Percentiles rank a stretch among this genome's conserved stretches.
Conservation (phyloP, 2,888 invertebrate genomes). For the Phengaris alcon region DNA sequence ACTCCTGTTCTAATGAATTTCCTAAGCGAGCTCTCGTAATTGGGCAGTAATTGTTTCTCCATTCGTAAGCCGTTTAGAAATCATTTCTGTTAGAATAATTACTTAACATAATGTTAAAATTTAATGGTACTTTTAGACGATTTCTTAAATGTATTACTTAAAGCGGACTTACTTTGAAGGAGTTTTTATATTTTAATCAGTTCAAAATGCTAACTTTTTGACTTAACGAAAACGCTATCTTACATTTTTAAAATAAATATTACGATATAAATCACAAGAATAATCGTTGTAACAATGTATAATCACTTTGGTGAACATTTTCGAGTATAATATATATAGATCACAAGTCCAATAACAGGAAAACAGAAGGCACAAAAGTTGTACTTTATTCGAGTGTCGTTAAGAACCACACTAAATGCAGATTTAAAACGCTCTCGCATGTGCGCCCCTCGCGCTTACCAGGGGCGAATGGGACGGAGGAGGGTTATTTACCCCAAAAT, state of each 20-base stretch:
- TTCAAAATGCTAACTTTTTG: neutral
- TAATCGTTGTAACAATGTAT: neutral
- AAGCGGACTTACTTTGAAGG: neutral
- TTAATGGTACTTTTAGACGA: neutral
- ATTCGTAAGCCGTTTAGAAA: neutral
- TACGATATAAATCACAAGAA: no score
- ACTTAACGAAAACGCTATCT: no score
- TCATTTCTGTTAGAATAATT: neutral
- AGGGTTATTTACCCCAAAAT: constrained; percentile 17
- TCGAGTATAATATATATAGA: neutral
- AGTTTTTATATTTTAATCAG: neutral
- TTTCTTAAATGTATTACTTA: neutral
- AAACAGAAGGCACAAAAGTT: neutral
- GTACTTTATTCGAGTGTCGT: constrained; percentile 13
- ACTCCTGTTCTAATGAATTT: constrained; percentile 9
- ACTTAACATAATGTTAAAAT: neutral
- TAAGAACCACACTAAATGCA: constrained; percentile 18
- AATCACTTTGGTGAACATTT: neutral
- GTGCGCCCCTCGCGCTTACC: neutral
- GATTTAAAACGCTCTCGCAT: constrained; percentile 4
- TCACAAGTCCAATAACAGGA: neutral
- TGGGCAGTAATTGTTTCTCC: neutral
- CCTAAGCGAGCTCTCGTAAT: neutral
- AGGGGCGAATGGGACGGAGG: neutral
- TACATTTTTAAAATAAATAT: no score